phyloP scores from a whole-genome alignment of 2,888 invertebrate genomes.

The Limnephilus auricula region DNA sequence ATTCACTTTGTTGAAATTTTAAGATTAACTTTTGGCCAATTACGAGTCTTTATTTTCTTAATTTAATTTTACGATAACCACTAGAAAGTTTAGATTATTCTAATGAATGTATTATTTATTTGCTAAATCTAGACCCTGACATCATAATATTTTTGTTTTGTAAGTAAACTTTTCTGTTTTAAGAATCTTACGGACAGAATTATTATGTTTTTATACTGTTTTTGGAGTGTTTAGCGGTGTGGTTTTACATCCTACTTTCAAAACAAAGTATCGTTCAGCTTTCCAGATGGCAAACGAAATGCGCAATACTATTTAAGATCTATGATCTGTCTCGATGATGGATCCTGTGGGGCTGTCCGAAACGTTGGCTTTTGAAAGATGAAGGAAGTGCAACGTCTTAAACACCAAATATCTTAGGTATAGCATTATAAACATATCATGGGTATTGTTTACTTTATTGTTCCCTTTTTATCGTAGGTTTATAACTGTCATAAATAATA shows the following conservation, averaged over 20 bases:
- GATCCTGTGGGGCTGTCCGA: neutral
- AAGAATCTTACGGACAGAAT: neutral
- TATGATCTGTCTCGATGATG: neutral
- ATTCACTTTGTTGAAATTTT: neutral
- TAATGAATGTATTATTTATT: neutral
- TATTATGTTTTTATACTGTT: neutral
- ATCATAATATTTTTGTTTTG: neutral
- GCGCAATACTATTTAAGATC: neutral
- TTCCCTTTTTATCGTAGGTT: neutral
- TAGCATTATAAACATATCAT: neutral
- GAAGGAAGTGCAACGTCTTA: neutral
- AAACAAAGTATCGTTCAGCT: neutral
- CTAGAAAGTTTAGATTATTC: neutral
- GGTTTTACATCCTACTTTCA: neutral
- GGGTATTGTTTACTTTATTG: no score
- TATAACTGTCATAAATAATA: no score
- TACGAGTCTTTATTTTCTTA: neutral
- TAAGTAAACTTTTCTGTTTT: neutral
- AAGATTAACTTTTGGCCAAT: neutral
- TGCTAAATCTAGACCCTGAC: neutral
- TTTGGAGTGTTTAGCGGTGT: neutral
- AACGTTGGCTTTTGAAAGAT: neutral
- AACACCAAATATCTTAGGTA: neutral
- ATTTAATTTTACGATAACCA: neutral
- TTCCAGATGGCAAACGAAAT: neutral